Conservation (phyloP, 2,797 vertebrate species). For the Poecilia gillii region DNA sequence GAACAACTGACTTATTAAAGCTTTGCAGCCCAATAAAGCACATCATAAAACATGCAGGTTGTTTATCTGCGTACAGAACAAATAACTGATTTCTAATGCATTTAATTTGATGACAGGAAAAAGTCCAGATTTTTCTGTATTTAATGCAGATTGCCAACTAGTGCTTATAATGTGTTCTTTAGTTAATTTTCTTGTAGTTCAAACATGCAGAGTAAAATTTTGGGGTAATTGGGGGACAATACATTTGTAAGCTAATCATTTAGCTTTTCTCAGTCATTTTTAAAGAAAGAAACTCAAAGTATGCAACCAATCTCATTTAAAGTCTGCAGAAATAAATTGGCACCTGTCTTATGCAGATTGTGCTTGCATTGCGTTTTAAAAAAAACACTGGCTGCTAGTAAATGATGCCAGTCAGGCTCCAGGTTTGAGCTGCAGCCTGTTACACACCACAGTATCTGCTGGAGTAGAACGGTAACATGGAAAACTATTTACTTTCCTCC, state of each 20-base stretch:
- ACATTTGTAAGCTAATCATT: too few relatives aligned
- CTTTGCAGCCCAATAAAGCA: background rate
- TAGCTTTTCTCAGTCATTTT: too few relatives aligned
- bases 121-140: background rate
- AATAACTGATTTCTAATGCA: background rate
- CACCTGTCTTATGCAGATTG: background rate
- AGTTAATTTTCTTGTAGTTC: background rate
- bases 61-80: background rate
- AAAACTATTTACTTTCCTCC: conserved; percentile 56
- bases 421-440: conserved; percentile 31
- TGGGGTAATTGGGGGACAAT: too few relatives aligned
- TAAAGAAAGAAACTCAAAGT: background rate
- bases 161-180: background rate
- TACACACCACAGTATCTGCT: conserved; percentile 29
- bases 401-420: conserved; percentile 4
- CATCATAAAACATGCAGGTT: background rate
- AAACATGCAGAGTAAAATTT: too few relatives aligned
- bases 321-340: background rate
- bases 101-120: background rate
- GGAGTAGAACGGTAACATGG: conserved; percentile 45
- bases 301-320: background rate
- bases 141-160: background rate
- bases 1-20: background rate
- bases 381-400: background rate
- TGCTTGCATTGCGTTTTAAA: background rate